These are phyloP conservation scores for Acrocephalus arundinaceus DNA, from an alignment of 2,113 vertebrate species.

Conservation along the genomic window DNA sequence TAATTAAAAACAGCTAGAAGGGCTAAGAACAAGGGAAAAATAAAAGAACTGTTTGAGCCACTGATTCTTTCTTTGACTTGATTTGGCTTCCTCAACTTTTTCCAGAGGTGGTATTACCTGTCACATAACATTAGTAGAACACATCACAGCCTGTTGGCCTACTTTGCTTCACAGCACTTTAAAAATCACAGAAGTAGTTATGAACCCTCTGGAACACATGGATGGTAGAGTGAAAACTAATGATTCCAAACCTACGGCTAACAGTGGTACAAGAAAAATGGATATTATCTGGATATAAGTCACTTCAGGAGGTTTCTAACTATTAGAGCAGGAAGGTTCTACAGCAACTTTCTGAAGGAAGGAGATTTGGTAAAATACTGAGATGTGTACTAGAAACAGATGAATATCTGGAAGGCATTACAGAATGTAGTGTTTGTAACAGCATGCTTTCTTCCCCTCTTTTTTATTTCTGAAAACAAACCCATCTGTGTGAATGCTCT, in stretches of 20 bases:
- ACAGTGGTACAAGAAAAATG: not conserved
- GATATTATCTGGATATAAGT: not conserved
- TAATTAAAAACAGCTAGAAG: not conserved
- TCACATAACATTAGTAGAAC: not conserved
- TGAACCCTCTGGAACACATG: not conserved
- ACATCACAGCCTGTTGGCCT: not conserved
- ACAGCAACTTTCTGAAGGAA: not conserved
- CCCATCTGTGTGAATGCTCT: not conserved
- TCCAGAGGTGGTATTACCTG: not conserved
- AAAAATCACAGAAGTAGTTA: not conserved
- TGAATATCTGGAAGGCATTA: not conserved
- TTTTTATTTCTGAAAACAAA: conserved; percentile 3
- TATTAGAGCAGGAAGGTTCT: not conserved
- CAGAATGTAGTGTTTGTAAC: not conserved
- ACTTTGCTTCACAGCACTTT: not conserved
- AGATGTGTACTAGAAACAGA: not conserved
- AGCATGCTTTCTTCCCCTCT: not conserved
- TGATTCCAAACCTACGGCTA: not conserved
- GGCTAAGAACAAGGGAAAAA: not conserved
- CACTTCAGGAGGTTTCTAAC: not conserved
- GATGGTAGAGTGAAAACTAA: not conserved
- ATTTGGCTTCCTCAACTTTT: not conserved
- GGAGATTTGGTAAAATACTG: not conserved
- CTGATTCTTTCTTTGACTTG: not conserved
- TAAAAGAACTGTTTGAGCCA: not conserved